These are phyloP conservation scores for Melanotaenia boesemani DNA, from an alignment of 2,797 vertebrate species.

Conservation along the genomic window DNA sequence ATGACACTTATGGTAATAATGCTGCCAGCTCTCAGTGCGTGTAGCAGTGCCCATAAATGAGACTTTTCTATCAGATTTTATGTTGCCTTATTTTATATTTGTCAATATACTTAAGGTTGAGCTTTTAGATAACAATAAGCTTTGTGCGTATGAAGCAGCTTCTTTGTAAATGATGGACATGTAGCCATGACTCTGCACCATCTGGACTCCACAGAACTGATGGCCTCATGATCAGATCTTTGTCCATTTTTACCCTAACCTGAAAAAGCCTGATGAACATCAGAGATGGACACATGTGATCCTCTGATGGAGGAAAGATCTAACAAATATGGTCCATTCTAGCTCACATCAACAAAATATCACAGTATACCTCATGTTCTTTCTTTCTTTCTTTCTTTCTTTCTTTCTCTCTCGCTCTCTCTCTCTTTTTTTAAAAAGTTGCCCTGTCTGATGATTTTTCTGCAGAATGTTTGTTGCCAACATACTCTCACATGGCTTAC, in stretches of 20 bases:
- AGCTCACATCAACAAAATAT: neutral
- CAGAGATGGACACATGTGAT: too few relatives aligned
- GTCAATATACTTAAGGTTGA: neutral
- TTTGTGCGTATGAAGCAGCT: neutral
- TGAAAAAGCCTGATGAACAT: too few relatives aligned
- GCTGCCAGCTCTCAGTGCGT: neutral
- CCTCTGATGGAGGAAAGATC: neutral
- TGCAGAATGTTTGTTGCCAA: slow-evolving; percentile 38
- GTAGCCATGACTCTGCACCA: neutral
- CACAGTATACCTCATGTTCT: neutral
- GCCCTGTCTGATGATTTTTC: slow-evolving; percentile 5
- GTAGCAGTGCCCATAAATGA: neutral
- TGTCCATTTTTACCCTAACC: too few relatives aligned
- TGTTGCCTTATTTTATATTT: neutral
- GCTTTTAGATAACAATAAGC: neutral
- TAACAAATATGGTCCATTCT: neutral
- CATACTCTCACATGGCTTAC: slow-evolving; percentile 32
- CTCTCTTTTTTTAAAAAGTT: too few relatives aligned
- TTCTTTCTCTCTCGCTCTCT: neutral
- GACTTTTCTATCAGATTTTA: neutral
- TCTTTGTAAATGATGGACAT: neutral
- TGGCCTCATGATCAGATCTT: neutral
- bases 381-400: neutral
- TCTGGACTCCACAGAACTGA: neutral
- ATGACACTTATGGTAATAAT: too few relatives aligned